phyloP scores from a whole-genome alignment of 2,888 invertebrate genomes.

The Drosophila neonasuta region DNA sequence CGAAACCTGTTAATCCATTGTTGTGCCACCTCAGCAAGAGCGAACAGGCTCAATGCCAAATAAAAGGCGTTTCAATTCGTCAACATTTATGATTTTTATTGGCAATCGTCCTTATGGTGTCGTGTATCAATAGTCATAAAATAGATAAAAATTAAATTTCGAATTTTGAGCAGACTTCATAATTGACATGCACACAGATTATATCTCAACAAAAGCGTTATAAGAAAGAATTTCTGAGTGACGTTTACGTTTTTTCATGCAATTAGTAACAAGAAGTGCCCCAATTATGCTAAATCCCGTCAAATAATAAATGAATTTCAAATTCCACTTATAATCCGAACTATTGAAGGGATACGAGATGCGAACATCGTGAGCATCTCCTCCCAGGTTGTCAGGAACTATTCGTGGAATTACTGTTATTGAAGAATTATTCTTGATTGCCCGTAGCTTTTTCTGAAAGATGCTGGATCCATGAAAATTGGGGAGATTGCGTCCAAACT shows the following conservation, averaged over 20 bases:
- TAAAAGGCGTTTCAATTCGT: conserved; percentile 6
- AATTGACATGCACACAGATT: background rate
- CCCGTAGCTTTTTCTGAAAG: background rate
- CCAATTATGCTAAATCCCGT: conserved; percentile 31
- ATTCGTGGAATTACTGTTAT: background rate
- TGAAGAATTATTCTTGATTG: background rate
- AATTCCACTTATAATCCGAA: background rate
- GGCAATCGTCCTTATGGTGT: background rate
- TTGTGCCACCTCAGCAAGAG: conserved; percentile 23
- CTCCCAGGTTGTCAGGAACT: background rate
- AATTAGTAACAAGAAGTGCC: conserved; percentile 14
- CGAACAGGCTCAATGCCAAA: conserved; percentile 18
- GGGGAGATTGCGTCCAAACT: conserved; percentile 32
- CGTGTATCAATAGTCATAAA: background rate
- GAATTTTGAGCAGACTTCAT: background rate
- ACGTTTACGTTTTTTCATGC: background rate
- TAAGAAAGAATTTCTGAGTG: too few relatives aligned
- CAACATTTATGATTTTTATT: background rate
- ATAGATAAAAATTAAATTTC: background rate
- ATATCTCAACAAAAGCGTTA: background rate
- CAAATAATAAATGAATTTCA: conserved; percentile 10
- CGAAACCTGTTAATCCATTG: conserved; percentile 35
- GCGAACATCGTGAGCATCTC: background rate
- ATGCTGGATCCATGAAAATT: conserved; percentile 1
- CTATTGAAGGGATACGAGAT: background rate